These are phyloP conservation scores for Falcaria lacertinaria DNA, from an alignment of 2,888 invertebrate genomes.

Conservation along the genomic window DNA sequence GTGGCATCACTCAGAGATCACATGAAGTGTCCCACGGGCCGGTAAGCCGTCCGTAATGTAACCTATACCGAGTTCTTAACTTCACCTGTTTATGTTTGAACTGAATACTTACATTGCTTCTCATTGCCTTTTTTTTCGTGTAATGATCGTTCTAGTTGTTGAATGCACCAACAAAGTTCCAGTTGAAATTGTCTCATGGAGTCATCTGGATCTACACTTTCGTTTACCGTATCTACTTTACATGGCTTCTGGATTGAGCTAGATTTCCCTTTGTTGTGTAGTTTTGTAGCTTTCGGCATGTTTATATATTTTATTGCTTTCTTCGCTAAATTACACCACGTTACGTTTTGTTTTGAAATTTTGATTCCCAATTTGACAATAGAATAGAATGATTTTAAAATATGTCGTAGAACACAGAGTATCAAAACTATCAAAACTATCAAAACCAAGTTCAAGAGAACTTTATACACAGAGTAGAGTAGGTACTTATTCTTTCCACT, in stretches of 20 bases:
- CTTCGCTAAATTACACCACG: slow-evolving; percentile 27
- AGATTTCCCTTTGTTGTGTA: slow-evolving; percentile 64
- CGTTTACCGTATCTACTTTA: slow-evolving; percentile 47
- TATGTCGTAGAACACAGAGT: no score
- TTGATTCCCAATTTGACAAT: no score
- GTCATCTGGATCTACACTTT: slow-evolving; percentile 63
- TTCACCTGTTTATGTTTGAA: neutral
- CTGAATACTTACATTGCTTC: slow-evolving; percentile 73
- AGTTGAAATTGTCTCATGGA: slow-evolving; percentile 83
- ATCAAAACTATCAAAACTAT: no score
- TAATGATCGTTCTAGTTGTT: slow-evolving; percentile 82
- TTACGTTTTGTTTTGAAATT: slow-evolving; percentile 38
- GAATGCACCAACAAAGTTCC: slow-evolving; percentile 90
- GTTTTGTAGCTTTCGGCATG: slow-evolving; percentile 70
- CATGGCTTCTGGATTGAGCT: slow-evolving; percentile 59
- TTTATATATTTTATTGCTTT: slow-evolving; percentile 4
- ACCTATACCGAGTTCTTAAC: no score
- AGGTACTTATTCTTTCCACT: no score
- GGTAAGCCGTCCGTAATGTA: no score
- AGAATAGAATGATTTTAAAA: no score
- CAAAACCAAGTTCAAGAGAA: no score
- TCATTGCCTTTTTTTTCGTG: slow-evolving; percentile 80
- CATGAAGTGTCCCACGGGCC: no score
- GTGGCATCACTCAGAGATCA: no score
- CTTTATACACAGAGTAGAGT: no score